Conservation (phyloP, 2,797 vertebrate genomes). For the Diglossa cyanea region DNA sequence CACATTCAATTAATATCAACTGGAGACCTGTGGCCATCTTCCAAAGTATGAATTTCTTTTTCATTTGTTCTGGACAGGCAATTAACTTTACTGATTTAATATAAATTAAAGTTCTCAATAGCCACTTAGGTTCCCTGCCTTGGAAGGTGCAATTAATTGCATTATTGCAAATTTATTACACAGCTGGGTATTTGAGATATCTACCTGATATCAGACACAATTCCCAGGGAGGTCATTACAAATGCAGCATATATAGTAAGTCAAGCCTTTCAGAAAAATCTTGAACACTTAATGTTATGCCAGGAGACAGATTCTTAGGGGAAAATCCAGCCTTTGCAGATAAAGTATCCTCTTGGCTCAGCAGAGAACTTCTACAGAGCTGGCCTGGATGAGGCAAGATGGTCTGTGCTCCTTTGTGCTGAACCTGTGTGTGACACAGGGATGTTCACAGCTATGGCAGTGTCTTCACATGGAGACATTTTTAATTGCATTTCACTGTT, state of each 20-base stretch:
- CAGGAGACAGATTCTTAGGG: neutral
- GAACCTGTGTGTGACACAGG: neutral
- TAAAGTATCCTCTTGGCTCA: fast-evolving
- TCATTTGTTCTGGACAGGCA: neutral
- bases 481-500: neutral
- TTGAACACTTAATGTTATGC: neutral
- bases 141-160: slow-evolving; percentile 26
- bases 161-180: neutral
- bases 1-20: slow-evolving; percentile 24
- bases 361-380: neutral
- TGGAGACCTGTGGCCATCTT: slow-evolving; percentile 6
- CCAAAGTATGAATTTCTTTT: slow-evolving; percentile 28
- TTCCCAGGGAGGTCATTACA: neutral
- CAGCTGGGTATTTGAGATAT: neutral
- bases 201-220: neutral
- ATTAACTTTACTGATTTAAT: slow-evolving; percentile 35
- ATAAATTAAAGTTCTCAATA: slow-evolving; percentile 28
- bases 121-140: neutral
- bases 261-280: neutral
- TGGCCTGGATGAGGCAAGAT: neutral
- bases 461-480: neutral
- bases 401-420: neutral
- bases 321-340: neutral
- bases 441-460: neutral
- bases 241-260: neutral